Base-by-base conservation (phyloP, 30 jellyfish, hydroid and myxozoan genomes). In the Rhopilema esculentum region DNA sequence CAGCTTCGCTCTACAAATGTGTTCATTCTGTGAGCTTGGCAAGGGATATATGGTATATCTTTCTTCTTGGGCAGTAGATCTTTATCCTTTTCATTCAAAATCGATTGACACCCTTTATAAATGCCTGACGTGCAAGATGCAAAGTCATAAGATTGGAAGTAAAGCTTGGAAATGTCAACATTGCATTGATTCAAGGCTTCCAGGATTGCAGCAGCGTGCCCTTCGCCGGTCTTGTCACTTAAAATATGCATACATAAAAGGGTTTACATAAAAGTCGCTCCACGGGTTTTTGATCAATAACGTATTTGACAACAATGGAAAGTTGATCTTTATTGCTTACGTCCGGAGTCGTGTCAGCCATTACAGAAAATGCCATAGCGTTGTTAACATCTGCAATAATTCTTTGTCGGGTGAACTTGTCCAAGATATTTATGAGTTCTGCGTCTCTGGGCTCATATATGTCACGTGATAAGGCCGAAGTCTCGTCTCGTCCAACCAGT, bases 281-380 rank as follows among this genome's bases (percentile, higher is more conserved):
- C 71, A 81, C 84, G 32, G 83, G 91, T 66, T 81, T 22, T 64
- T 61, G 74, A 32, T 81, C 49, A 26, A 81, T 24, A 40, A 81
- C 83, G 52, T 67, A 81, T 67, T 84, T 66, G 73, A 81, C 75
- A 68, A 81, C 84, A 81, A 30, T 66, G 53, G 91, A 81, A 8
- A 81, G 83, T 26, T 81, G 83, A 32, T 81, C 83, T 66, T 81
- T 81, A 12, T 81, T 81, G 61, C 82, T 81, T 28, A 32, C 84
- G 83, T 32, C 91, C 24, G 73, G 83, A 21, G 91, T 66, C 72
- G 74, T 66, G 57, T 81, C 84, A 81, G 91, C 84, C 91, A 81
- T 80, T 26, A 65, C 73, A 76, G 61, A 48, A 50, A 61, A 76
- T 72, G 83, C 31, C 73, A 63, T 63, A 1, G 73, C 73, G 73